A percentile compares a stretch with the other conserved stretches of the same genome.
Evolutionary conservation across 2,113 vertebrate species (phyloP).

Genomic region (Serinus canaria): DNA sequence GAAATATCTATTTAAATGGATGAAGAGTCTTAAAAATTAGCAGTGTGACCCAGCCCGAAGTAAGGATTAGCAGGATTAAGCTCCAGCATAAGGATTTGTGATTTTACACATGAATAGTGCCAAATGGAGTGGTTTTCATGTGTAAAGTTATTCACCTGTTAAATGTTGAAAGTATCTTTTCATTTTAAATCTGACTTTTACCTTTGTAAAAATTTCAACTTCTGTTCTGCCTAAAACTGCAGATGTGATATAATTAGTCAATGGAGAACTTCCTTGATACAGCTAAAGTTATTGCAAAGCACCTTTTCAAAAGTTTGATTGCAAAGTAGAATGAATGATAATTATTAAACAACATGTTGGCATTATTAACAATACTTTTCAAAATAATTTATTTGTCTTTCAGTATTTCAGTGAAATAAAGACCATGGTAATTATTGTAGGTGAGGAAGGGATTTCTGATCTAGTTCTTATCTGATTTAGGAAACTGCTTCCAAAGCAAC

Average conservation of each 20-base stretch:
- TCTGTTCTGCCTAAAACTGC: not conserved
- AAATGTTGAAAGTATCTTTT: not conserved
- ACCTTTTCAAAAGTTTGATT: not conserved
- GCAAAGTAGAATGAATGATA: not conserved
- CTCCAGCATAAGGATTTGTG: not conserved
- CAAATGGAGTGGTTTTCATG: not conserved
- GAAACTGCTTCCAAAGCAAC: not conserved
- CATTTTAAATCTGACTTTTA: not conserved
- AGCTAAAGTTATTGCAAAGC: not conserved
- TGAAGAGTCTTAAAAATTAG: not conserved
- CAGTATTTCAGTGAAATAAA: not conserved
- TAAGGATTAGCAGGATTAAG: constrained; percentile 19
- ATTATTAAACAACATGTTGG: not conserved
- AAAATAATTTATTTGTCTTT: not conserved
- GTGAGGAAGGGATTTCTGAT: not conserved
- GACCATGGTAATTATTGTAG: not conserved
- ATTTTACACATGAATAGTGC: not conserved
- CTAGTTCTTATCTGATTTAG: not conserved
- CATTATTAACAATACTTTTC: not conserved
- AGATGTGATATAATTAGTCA: not conserved
- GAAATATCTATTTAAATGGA: not conserved
- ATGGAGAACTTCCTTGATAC: not conserved
- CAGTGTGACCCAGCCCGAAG: not conserved
- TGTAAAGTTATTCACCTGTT: not conserved
- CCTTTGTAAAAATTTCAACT: not conserved